A percentile compares a stretch with the other conserved stretches of the same genome.
These are phyloP conservation scores for Microctonus aethiopoides DNA, from an alignment of 2,888 invertebrate species.

Conservation along the genomic window DNA sequence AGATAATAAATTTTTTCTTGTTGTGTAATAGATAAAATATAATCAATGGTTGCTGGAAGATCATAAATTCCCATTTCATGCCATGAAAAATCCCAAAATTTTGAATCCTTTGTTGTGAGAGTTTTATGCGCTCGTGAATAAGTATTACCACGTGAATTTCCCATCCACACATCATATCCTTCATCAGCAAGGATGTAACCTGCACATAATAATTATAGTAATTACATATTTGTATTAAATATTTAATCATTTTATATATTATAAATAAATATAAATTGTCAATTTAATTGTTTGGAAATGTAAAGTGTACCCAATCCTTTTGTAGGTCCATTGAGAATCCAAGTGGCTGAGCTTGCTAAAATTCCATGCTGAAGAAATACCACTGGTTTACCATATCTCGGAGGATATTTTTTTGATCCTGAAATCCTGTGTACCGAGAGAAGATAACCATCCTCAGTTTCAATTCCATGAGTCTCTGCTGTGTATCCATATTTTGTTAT, in stretches of 20 bases:
- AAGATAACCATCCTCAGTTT: constrained; percentile 55
- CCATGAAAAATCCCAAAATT: constrained; percentile 68
- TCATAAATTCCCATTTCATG: constrained; percentile 75
- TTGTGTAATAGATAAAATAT: constrained; percentile 68
- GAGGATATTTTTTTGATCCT: constrained; percentile 44
- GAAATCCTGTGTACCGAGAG: constrained; percentile 52
- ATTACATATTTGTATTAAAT: not conserved
- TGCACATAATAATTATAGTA: too few species aligned
- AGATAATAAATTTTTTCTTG: constrained; percentile 69
- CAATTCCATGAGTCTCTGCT: constrained; percentile 49
- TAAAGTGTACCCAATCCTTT: constrained; percentile 46
- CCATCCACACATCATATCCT: constrained; percentile 69
- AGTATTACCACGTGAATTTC: constrained; percentile 74
- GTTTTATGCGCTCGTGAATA: constrained; percentile 71
- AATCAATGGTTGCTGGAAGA: constrained; percentile 72
- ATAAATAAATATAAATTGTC: not conserved
- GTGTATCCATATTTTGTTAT: constrained; percentile 53
- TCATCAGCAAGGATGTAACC: constrained; percentile 59
- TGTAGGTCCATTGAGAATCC: constrained; percentile 54
- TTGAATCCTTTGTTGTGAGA: constrained; percentile 54
- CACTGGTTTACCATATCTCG: constrained; percentile 48
- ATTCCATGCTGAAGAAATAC: constrained; percentile 56
- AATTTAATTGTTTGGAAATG: not conserved
- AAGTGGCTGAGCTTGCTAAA: constrained; percentile 53
- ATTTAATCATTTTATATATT: not conserved